Evolutionary conservation across 1,140 invertebrate species (phyloP), one percentile per base, ranked within the genome.

Genomic region (Drosophila cardini): DNA sequence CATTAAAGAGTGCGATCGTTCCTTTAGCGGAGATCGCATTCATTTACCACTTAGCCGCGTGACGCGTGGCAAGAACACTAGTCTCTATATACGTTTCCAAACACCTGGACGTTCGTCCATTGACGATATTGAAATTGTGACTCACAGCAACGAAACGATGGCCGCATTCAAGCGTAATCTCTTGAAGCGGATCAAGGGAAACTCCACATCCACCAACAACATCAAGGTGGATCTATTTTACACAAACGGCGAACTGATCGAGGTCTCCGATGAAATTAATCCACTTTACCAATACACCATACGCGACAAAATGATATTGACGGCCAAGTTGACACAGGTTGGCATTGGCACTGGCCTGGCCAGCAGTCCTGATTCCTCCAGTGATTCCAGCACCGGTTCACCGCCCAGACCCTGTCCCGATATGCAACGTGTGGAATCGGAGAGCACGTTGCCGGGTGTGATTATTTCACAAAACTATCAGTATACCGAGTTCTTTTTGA

Each of bases 1-100:
- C 91, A 96, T 99, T 61, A 96, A 96, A 70, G 98, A 99, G 93
- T 99, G 98, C 94, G 98, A 99, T 94, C 95, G 96, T 63, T 96
- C 97, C 62, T 99, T 97, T 93, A 95, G 95, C 21, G 96, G 97
- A 8, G 98, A 99, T 92, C 94, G 98, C 70, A 96, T 96, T 80
- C 96, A 98, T 87, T 93, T 99, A 75, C 91, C 91, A 13, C 80
- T 92, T 5, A 85, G 87, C 30, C 78, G 91, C 11, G 96, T 98
- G 10, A 97, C 96, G 77, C 94, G 97, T 64, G 98, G 98, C 13
- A 97, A 98, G 92, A 96, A 98, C 87, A 94, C 98, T 79, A 95
- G 95, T 43, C 93, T 99, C 26, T 95, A 97, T 65, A 95, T 99
- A 80, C 94, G 98, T 86, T 98, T 99, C 92, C 97, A 97, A 80